Conservation (phyloP, 2,888 invertebrate genomes). For the Chironomus riparius region DNA sequence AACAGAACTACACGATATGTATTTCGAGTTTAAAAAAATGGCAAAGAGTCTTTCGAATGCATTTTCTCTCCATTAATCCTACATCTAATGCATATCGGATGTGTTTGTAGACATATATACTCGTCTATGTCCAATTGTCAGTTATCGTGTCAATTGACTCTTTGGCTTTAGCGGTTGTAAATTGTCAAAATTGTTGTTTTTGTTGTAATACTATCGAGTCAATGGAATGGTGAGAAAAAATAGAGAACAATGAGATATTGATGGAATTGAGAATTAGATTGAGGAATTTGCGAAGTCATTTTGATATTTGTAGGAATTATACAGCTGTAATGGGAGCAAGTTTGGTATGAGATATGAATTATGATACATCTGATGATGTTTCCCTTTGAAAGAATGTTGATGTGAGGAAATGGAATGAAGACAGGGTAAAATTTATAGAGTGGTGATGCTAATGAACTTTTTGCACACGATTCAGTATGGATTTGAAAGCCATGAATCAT, state of each 20-base stretch:
- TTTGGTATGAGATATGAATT: not conserved
- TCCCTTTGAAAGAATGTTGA: too few relatives aligned
- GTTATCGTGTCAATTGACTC: not conserved
- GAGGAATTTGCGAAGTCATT: too few relatives aligned
- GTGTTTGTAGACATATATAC: not conserved
- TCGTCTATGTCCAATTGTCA: not conserved
- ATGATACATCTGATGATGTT: not conserved
- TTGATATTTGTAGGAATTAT: not conserved
- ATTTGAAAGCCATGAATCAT: too few relatives aligned
- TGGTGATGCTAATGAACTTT: too few relatives aligned
- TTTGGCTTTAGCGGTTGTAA: not conserved
- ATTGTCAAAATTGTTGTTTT: not conserved
- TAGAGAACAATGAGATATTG: too few relatives aligned
- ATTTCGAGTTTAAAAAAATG: not conserved
- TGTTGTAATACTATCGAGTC: not conserved
- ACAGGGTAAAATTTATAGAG: too few relatives aligned
- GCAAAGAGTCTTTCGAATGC: not conserved
- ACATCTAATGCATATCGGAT: not conserved
- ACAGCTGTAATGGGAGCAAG: not conserved
- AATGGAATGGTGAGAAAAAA: not conserved
- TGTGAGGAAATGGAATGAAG: too few relatives aligned
- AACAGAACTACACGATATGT: too few relatives aligned
- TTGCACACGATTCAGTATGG: too few relatives aligned
- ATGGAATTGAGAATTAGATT: too few relatives aligned
- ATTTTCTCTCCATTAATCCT: constrained; percentile 1